Evolutionary conservation across 1,140 invertebrate species (phyloP).

Genomic region (Triops longicaudatus): DNA sequence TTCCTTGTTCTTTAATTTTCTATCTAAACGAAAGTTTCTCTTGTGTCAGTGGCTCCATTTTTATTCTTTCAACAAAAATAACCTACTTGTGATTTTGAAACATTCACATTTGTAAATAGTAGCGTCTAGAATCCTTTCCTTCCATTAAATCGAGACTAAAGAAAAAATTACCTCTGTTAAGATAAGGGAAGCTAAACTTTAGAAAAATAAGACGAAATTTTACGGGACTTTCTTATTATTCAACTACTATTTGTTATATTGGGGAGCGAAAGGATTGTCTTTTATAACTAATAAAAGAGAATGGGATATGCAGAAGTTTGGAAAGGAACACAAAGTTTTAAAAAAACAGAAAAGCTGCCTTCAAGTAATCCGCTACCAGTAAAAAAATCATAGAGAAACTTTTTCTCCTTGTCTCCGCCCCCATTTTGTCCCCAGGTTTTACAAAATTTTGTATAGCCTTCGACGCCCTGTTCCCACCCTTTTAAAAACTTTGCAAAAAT

Average conservation of each 20-base stretch:
- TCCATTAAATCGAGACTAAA: background rate
- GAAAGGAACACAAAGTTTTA: too few species aligned
- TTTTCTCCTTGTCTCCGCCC: background rate
- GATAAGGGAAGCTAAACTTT: background rate
- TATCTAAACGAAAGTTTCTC: background rate
- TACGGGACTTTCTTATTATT: background rate
- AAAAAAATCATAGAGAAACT: too few species aligned
- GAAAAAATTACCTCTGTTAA: background rate
- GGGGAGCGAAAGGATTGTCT: too few species aligned
- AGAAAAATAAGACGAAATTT: background rate
- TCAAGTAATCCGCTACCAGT: too few species aligned
- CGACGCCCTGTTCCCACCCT: background rate
- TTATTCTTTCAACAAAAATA: slow-evolving; percentile 9
- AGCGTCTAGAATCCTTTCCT: background rate
- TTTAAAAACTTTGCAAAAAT: background rate
- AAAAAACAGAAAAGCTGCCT: too few species aligned
- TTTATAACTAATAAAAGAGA: too few species aligned
- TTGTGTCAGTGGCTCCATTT: background rate
- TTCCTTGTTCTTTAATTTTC: background rate
- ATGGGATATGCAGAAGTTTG: too few species aligned
- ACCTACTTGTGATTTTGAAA: background rate
- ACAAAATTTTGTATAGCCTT: slow-evolving; percentile 14
- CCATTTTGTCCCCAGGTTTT: background rate
- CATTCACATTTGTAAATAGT: slow-evolving; percentile 15
- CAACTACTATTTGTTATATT: background rate